Conservation (phyloP, 2,797 vertebrate genomes). For the Darevskia mixta region DNA sequence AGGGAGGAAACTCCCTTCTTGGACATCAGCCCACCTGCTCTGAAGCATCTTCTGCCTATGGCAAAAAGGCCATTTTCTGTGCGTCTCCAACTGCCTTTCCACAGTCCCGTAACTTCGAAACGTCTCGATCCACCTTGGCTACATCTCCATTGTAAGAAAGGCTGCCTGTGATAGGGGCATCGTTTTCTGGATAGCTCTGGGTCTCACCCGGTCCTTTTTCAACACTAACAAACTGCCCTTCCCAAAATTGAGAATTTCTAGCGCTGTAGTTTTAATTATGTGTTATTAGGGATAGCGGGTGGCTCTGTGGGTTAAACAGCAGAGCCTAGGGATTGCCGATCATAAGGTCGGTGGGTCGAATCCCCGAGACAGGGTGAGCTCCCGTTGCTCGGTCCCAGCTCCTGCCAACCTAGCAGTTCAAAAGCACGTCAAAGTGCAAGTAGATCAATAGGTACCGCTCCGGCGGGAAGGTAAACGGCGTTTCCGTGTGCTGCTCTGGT, state of each 20-base stretch:
- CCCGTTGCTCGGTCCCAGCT: no score
- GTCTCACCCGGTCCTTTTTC: not conserved
- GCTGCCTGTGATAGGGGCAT: not conserved
- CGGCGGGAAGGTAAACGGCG: no score
- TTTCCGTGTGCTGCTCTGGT: no score
- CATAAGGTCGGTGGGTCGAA: no score
- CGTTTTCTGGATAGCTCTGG: not conserved
- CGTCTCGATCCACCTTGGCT: conserved; percentile 1
- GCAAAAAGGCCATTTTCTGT: not conserved
- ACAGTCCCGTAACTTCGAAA: conserved; percentile 1
- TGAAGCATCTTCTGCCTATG: not conserved
- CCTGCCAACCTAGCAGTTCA: no score
- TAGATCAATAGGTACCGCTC: no score
- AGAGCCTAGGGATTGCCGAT: no score
- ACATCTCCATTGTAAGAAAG: not conserved
- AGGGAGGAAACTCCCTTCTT: not conserved
- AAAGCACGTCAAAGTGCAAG: no score
- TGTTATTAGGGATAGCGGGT: not conserved
- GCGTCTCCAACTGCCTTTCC: not conserved
- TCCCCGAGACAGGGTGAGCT: no score
- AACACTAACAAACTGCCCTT: not conserved
- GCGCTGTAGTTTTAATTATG: not conserved
- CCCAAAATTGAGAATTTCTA: not conserved
- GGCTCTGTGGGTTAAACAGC: no score
- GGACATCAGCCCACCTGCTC: no score